Percentiles rank a stretch among this genome's conserved stretches.
phyloP scores from a whole-genome alignment of 2,113 vertebrate species.

The Chinchilla lanigera region DNA sequence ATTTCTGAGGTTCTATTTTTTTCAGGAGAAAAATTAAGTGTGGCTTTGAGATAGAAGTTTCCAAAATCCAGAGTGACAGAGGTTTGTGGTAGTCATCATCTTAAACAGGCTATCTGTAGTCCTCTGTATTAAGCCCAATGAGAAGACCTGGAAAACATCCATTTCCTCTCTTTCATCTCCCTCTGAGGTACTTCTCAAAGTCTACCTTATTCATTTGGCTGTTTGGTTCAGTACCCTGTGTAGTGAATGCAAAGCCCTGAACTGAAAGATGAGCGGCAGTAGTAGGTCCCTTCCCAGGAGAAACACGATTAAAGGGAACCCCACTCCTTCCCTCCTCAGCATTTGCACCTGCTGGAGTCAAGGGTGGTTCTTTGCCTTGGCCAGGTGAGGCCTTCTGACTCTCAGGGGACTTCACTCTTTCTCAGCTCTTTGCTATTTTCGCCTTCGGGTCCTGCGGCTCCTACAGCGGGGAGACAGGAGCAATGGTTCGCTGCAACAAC shows the following conservation, averaged over 20 bases:
- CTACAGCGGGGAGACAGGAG: constrained; percentile 90
- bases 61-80: constrained; percentile 10
- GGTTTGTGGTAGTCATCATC: background rate
- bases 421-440: constrained; percentile 95
- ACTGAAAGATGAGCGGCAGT: background rate
- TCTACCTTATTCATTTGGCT: background rate
- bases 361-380: background rate
- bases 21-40: constrained; percentile 22
- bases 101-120: background rate
- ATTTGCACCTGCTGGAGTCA: background rate
- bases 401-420: constrained; percentile 44
- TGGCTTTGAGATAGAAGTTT: constrained; percentile 39
- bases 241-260: background rate
- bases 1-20: constrained; percentile 31
- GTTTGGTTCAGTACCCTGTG: background rate
- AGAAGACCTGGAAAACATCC: background rate
- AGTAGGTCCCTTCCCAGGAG: background rate
- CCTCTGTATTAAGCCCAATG: background rate
- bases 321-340: background rate
- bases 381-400: background rate
- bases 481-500: constrained; percentile 87
- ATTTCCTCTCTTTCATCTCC: background rate
- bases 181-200: background rate
- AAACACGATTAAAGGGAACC: constrained; percentile 9
- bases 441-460: constrained; percentile 95